Conservation (phyloP, 2,113 vertebrate genomes). For the Poeciliopsis turrubarensis region DNA sequence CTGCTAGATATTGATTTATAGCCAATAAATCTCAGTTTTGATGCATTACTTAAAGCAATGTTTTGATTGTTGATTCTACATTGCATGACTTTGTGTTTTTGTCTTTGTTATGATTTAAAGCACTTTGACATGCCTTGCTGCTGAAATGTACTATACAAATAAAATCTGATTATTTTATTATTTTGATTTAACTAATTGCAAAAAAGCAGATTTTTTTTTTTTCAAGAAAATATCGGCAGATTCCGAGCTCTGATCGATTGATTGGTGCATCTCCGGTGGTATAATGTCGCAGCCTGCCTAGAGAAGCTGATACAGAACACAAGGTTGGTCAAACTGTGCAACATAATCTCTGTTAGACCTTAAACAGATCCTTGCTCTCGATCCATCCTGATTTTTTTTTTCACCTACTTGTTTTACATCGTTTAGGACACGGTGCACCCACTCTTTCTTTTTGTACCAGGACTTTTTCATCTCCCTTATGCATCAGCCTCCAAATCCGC, state of each 20-base stretch:
- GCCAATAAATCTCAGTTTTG: not conserved
- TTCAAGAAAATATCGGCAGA: not conserved
- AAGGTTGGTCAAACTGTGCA: slow-evolving; percentile 9
- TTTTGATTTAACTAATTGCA: too few relatives aligned
- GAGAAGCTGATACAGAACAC: not conserved
- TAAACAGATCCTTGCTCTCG: slow-evolving; percentile 6
- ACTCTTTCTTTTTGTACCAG: slow-evolving; percentile 11
- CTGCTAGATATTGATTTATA: not conserved
- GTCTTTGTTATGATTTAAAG: too few relatives aligned
- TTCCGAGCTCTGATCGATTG: not conserved
- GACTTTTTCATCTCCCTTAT: slow-evolving; percentile 35
- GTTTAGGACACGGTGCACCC: slow-evolving; percentile 41
- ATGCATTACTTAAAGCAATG: not conserved
- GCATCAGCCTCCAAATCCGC: slow-evolving; percentile 9
- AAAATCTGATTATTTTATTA: too few relatives aligned
- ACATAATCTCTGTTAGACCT: slow-evolving; percentile 1
- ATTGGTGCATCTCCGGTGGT: not conserved
- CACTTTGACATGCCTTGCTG: too few relatives aligned
- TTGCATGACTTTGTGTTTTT: too few relatives aligned
- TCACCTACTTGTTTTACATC: slow-evolving; percentile 8
- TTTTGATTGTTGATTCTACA: too few relatives aligned
- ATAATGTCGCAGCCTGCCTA: slow-evolving; percentile 16
- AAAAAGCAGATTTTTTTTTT: too few relatives aligned
- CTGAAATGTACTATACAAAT: too few relatives aligned
- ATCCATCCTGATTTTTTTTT: slow-evolving; percentile 50